Base-by-base conservation (phyloP, 2,113 vertebrate species). In the Phylloscopus trochiloides region DNA sequence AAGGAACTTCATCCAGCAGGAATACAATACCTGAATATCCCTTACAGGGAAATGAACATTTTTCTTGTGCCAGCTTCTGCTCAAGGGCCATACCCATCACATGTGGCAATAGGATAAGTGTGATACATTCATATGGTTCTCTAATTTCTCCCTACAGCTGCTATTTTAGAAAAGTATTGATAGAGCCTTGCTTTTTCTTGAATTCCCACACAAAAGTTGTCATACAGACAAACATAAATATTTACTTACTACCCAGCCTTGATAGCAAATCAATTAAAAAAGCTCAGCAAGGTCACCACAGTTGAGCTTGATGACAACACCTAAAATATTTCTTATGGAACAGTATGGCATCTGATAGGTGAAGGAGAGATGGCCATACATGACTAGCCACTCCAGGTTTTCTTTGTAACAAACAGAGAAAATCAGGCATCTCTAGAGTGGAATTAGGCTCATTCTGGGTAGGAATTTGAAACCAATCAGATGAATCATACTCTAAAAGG, bases 121-220 rank as follows among this genome's bases (percentile, higher is more conserved):
- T 31, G 22, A 20, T 73, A 50, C 13, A 48, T 63, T 93, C 42
- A 28, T 63, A 14, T 34, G 29, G 63, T 24, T 70, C 29, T 86
- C 31, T 63, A 24, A 81, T 86, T 94, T 96, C 75, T 36, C 20
- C 20, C 43, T 58, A 29, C 4, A 59, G 15, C 18, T 62, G 6
- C 2, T 90, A 6, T 78, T 50, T 94, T 73, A 94, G 57, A 93
- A 97, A 92, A 76, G 12, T 94, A 92, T 94, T 90, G 78, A 68
- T 78, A 93, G 31, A 77, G n/a, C 16, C 26, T 79, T 68, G 14
- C 1, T 52, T 75, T 90, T 94, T 45, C 83, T 77, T 97, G 84
- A 96, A 94, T 92, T 90, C 57, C 19, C 20, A 92, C 55, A 73
- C 79, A 96, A 63, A 32, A 67, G 1, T 24, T 62, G 16, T 32